phyloP scores from a whole-genome alignment of 2,888 invertebrate species.

The Brassicogethes aeneus region DNA sequence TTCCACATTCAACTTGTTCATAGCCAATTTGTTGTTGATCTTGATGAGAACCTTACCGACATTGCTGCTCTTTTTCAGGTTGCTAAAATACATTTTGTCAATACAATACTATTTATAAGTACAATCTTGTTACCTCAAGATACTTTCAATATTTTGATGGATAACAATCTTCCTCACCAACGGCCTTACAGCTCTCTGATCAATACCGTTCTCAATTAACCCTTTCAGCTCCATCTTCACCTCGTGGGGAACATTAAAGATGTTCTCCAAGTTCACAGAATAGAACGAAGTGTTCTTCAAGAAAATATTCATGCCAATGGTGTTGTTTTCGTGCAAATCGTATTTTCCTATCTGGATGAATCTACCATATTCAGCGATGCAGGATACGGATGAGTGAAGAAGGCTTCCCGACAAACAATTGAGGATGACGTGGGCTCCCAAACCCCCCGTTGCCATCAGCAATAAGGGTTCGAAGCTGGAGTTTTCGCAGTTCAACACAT shows the following conservation, averaged over 20 bases:
- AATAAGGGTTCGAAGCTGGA: conserved; percentile 80
- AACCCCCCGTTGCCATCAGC: conserved; percentile 69
- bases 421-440: conserved; percentile 82
- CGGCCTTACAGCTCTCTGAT: conserved; percentile 57
- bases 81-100: conserved; percentile 20
- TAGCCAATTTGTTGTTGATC: conserved; percentile 25
- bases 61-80: conserved; percentile 25
- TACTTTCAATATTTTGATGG: conserved; percentile 55
- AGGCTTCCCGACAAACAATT: conserved; percentile 90
- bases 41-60: conserved; percentile 35
- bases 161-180: conserved; percentile 55
- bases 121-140: conserved; percentile 47
- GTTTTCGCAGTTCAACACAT: conserved; percentile 39
- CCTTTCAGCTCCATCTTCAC: conserved; percentile 47
- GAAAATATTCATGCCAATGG: conserved; percentile 65
- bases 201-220: conserved; percentile 55
- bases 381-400: conserved; percentile 59
- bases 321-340: conserved; percentile 61
- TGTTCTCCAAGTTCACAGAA: conserved; percentile 63
- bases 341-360: conserved; percentile 83
- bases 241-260: conserved; percentile 47
- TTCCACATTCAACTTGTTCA: conserved; percentile 32
- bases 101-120: conserved; percentile 6
- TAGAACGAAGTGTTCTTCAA: conserved; percentile 70
- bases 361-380: conserved; percentile 52